A percentile compares a stretch with the other conserved stretches of the same genome.
Conservation (phyloP, 2,113 vertebrate species). For the Alethe castanea region DNA sequence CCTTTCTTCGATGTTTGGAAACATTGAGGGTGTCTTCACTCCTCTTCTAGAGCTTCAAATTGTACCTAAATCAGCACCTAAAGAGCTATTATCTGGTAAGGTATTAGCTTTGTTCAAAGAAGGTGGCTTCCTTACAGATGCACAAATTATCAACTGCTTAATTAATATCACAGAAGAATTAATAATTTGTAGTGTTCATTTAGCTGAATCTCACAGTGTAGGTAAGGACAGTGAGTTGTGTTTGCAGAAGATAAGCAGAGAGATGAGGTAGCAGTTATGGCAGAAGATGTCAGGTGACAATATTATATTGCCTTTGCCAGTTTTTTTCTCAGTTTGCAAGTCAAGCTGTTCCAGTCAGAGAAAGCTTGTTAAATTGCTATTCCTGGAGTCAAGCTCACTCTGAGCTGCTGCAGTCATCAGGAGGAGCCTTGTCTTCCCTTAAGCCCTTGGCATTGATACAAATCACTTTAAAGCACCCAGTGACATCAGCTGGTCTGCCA, state of each 20-base stretch:
- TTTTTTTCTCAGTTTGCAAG: not conserved
- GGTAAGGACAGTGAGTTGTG: not conserved
- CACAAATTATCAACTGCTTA: not conserved
- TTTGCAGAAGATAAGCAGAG: not conserved
- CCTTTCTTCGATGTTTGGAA: conserved; percentile 92
- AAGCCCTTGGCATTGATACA: not conserved
- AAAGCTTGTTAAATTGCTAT: not conserved
- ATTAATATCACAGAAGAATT: not conserved
- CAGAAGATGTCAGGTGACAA: not conserved
- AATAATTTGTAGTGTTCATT: not conserved
- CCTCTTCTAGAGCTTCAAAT: conserved; percentile 79
- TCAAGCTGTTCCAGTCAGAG: not conserved
- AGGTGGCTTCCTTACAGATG: not conserved
- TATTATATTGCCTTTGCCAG: not conserved
- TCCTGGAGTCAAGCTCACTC: not conserved
- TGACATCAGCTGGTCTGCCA: not conserved
- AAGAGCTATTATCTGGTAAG: conserved; percentile 83
- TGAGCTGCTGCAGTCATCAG: not conserved
- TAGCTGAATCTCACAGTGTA: not conserved
- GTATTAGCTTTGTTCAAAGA: not conserved
- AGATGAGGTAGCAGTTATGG: not conserved
- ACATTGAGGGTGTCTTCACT: conserved; percentile 83
- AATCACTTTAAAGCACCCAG: not conserved
- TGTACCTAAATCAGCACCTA: conserved; percentile 74
- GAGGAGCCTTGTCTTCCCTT: not conserved